phyloP scores from a whole-genome alignment of 1,140 invertebrate species.

The Acromyrmex heyeri region DNA sequence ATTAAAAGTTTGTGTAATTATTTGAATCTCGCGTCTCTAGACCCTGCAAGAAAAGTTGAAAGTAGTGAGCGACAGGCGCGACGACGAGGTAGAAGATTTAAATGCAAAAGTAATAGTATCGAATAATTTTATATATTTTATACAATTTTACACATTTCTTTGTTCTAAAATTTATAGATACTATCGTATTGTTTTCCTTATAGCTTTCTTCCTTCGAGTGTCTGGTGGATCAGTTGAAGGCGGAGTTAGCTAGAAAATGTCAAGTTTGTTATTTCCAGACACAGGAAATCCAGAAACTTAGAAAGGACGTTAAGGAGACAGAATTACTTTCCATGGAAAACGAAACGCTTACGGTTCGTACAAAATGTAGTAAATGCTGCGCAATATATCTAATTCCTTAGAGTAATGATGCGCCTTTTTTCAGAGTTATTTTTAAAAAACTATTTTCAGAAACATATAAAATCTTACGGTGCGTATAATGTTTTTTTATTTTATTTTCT shows the following conservation, averaged over 20 bases:
- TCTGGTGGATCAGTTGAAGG: conserved; percentile 63
- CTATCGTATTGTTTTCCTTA: conserved; percentile 3
- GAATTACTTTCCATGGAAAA: conserved; percentile 62
- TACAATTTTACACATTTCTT: not conserved
- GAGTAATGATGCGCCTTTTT: too few species aligned
- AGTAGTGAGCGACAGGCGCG: conserved; percentile 48
- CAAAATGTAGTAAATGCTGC: not conserved
- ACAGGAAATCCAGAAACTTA: conserved; percentile 71
- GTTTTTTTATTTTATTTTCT: too few species aligned
- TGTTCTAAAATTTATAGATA: not conserved
- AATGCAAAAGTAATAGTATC: conserved; percentile 69
- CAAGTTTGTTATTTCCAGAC: conserved; percentile 63
- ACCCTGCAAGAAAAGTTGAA: conserved; percentile 59
- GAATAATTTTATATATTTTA: conserved; percentile 8
- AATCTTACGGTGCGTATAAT: too few species aligned
- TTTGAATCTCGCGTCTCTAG: conserved; percentile 56
- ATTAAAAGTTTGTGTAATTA: conserved; percentile 46
- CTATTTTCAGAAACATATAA: too few species aligned
- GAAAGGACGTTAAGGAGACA: conserved; percentile 46
- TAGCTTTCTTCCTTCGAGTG: conserved; percentile 68
- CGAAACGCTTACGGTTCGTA: conserved; percentile 64
- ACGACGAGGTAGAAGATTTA: conserved; percentile 63
- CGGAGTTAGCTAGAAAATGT: conserved; percentile 66
- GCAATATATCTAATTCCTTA: not conserved
- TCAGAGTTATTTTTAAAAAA: too few species aligned